Evolutionary conservation across 2,888 invertebrate species (phyloP), one percentile per base, ranked within the genome.

Genomic region (Hyposoter dolosus): DNA sequence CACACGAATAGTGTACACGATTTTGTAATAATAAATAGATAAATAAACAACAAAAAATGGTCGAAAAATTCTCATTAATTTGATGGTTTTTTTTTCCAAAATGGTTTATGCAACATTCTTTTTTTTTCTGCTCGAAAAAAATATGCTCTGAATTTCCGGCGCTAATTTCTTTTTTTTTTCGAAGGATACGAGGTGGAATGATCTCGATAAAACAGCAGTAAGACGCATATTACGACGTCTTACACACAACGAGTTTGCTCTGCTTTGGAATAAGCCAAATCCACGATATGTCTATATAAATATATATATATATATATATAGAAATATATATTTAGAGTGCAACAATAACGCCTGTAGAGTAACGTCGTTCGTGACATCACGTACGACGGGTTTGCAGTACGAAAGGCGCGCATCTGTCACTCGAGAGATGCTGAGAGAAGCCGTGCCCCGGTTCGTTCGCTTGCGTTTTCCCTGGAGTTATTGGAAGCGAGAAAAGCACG

Each of bases 331-430:
- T n/a, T 56, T 50, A 50, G 28, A 47, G 28, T 35, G 40, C n/a
- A 72, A 66, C 15, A 28, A 66, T 9, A 28, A 79, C 79, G 82
- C 84, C 84, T 85, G 82, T 40, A 79, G 45, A 23, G 76, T 83
- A 79, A 76, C 78, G 82, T 74, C 84, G 86, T 88, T 88, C 89
- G 88, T 88, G 88, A 87, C 81, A 76, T 85, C 84, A 84, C 85
- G 88, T 87, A 89, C 78, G 85, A 77, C 77, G 84, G 84, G 88
- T 84, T 86, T 83, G 80, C 83, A 78, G 83, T 86, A 76, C 85
- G 83, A 84, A 87, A 88, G 89, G 88, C 84, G 85, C 84, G 85
- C 88, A 88, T 89, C 82, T 88, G 89, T 90, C 89, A 89, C 87
- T 85, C 77, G 76, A 45, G 80, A 32, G 78, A 68, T 56, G 81